phyloP scores from a whole-genome alignment of 2,888 invertebrate genomes.

The Leptinotarsa rubiginosa region DNA sequence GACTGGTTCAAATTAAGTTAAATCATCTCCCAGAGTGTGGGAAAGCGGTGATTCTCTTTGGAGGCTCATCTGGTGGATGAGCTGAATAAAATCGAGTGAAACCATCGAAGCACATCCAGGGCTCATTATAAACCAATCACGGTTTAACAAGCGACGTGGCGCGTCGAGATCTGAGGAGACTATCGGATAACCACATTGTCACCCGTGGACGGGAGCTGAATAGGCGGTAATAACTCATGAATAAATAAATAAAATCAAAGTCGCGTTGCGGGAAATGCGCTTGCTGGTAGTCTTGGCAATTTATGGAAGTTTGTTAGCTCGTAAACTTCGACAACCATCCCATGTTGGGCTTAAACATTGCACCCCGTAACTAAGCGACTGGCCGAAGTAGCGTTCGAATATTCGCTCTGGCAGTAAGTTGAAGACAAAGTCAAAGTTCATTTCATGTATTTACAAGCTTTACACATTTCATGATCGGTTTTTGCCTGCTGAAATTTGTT shows the following conservation, averaged over 20 bases:
- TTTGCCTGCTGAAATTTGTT: too few species aligned
- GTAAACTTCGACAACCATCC: constrained; percentile 63
- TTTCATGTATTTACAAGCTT: background rate
- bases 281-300: constrained; percentile 58
- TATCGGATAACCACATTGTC: constrained; percentile 60
- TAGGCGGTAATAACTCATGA: constrained; percentile 59
- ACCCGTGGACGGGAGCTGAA: constrained; percentile 56
- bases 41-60: background rate
- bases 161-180: constrained; percentile 54
- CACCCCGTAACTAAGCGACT: constrained; percentile 63
- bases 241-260: constrained; percentile 62
- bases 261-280: constrained; percentile 54
- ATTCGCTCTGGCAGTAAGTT: background rate
- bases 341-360: constrained; percentile 62
- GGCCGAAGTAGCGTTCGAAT: constrained; percentile 33
- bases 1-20: background rate
- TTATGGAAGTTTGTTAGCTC: constrained; percentile 64
- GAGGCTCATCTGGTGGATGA: background rate
- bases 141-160: constrained; percentile 55
- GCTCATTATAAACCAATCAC: constrained; percentile 58
- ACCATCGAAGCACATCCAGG: constrained; percentile 12
- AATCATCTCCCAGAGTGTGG: background rate
- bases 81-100: background rate
- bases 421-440: background rate
- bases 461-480: too few species aligned